Conservation (phyloP, 37 sponge, comb jelly and placozoan genomes). For the Dysidea cf. avara region DNA sequence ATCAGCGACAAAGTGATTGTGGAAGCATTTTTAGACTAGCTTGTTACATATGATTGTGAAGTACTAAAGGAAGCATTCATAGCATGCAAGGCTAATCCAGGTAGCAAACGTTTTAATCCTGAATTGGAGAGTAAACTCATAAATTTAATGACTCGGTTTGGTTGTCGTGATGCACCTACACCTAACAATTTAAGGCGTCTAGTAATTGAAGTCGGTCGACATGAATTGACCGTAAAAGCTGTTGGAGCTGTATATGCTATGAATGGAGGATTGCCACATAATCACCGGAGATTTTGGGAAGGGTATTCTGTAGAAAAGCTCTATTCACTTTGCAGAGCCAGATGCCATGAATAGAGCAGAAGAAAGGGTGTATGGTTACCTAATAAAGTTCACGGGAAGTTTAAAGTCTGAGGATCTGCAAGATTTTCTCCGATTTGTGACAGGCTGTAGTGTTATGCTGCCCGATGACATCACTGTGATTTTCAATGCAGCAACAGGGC, state of each 20-base stretch:
- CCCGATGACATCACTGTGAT: background rate
- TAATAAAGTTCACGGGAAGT: slow-evolving; percentile 6
- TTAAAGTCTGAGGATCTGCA: slow-evolving; percentile 5
- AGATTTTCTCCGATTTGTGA: slow-evolving; percentile 2
- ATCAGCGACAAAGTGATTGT: slow-evolving; percentile 4
- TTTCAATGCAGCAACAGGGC: slow-evolving; percentile 2
- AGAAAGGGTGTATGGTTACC: slow-evolving; percentile 6
- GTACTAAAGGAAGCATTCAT: slow-evolving; percentile 1
- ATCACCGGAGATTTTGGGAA: background rate
- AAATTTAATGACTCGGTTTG: slow-evolving; percentile 7
- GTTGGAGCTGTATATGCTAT: slow-evolving; percentile 9
- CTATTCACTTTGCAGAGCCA: slow-evolving; percentile 1
- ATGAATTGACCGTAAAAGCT: slow-evolving; percentile 5
- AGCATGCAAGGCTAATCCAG: no score
- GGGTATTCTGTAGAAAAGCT: background rate
- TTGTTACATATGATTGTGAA: background rate
- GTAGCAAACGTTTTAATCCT: no score
- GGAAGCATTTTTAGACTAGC: slow-evolving; percentile 18
- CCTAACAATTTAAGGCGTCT: background rate
- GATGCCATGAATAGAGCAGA: background rate
- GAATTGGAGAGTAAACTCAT: background rate
- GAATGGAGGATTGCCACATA: background rate
- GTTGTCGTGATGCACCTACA: slow-evolving; percentile 1
- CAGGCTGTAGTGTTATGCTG: slow-evolving; percentile 7
- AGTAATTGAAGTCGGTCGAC: background rate